Evolutionary conservation across 1,140 invertebrate genomes (phyloP).

Genomic region (Drosophila suzukii): DNA sequence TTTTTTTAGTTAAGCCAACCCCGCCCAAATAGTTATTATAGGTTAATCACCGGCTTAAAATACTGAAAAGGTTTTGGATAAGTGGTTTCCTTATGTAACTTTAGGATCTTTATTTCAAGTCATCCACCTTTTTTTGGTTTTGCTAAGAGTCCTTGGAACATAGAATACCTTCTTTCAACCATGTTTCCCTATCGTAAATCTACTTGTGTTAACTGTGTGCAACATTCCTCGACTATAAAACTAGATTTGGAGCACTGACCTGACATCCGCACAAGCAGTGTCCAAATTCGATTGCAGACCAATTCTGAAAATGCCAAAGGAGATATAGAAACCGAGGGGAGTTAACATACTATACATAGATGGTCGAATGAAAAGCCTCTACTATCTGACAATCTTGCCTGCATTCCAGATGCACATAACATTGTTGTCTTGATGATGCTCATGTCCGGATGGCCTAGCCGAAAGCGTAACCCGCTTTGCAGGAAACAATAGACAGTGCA

Average conservation of each 20-base stretch:
- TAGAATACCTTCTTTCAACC: too few species aligned
- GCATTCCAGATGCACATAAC: slow-evolving; percentile 40
- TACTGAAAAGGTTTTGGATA: too few species aligned
- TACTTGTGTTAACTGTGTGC: not conserved
- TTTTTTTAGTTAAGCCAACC: too few species aligned
- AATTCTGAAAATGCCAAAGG: not conserved
- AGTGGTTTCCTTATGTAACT: too few species aligned
- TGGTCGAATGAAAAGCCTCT: not conserved
- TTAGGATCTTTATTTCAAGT: too few species aligned
- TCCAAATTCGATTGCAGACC: not conserved
- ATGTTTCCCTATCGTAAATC: not conserved
- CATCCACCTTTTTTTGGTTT: too few species aligned
- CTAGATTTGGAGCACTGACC: slow-evolving; percentile 1
- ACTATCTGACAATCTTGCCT: slow-evolving; percentile 49
- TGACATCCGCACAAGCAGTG: not conserved
- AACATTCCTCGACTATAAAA: not conserved
- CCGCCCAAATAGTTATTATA: too few species aligned
- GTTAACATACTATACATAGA: too few species aligned
- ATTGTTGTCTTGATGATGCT: slow-evolving; percentile 50
- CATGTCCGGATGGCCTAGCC: slow-evolving; percentile 39
- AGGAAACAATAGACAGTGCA: slow-evolving; percentile 43
- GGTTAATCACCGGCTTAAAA: too few species aligned
- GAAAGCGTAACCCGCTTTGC: slow-evolving; percentile 22
- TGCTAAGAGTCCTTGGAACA: too few species aligned
- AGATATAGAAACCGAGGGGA: too few species aligned